Evolutionary conservation across 2,113 vertebrate genomes (phyloP).

Genomic region (Nanorana parkeri): DNA sequence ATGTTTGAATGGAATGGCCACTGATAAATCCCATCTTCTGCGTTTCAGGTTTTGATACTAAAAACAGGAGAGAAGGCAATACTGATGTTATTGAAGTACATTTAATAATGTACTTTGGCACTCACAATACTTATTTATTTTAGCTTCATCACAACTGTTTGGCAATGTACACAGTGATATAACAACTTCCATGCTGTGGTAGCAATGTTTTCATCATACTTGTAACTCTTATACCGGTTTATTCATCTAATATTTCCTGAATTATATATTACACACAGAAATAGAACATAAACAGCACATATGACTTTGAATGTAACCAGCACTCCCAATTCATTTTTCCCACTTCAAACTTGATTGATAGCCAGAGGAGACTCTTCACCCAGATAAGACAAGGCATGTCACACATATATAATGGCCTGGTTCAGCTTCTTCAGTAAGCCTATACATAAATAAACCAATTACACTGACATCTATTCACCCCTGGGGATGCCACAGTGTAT

Average conservation of each 20-base stretch:
- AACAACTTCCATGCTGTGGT: too few species aligned
- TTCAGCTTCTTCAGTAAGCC: constrained; percentile 31
- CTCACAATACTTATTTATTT: too few species aligned
- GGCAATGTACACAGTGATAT: too few species aligned
- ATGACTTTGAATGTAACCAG: constrained; percentile 22
- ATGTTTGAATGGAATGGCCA: too few species aligned
- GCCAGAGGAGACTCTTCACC: constrained; percentile 20
- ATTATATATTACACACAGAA: constrained; percentile 8
- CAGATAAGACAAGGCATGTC: constrained; percentile 35
- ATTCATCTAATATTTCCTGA: neutral
- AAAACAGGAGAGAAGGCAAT: too few species aligned
- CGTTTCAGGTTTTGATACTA: too few species aligned
- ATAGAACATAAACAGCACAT: neutral
- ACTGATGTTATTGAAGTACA: too few species aligned
- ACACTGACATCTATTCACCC: constrained; percentile 48
- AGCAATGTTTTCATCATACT: too few species aligned
- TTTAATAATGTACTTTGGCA: too few species aligned
- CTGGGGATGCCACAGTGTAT: constrained; percentile 44
- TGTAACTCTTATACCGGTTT: too few species aligned
- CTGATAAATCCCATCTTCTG: too few species aligned
- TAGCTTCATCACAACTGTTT: too few species aligned
- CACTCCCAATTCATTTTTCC: constrained; percentile 10
- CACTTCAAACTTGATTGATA: constrained; percentile 28
- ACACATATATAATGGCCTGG: constrained; percentile 34
- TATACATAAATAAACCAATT: constrained; percentile 51